Base-by-base conservation (phyloP, 2,888 invertebrate genomes). In the Maniola hyperantus region DNA sequence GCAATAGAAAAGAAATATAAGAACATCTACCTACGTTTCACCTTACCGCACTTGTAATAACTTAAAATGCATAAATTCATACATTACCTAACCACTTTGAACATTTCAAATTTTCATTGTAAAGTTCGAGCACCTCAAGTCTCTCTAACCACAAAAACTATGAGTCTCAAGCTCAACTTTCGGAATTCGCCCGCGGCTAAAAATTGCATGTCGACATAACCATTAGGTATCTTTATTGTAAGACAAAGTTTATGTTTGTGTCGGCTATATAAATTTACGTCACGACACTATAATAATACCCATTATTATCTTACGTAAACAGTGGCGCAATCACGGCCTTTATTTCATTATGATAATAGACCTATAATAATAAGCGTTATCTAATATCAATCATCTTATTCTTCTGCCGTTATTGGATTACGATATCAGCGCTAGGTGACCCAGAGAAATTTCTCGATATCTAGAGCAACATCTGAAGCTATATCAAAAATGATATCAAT, bases 211-310 rank as follows among this genome's bases (percentile, higher is more conserved):
- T 57, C 39, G 44, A 18, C 18, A 18, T 34, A 61, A 55, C 57
- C 33, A 61, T 65, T 48, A 11, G 11, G 10, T 61, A 63, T 63
- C 53, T 63, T 48, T 63, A 42, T 60, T 59, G 66, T 54, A 68
- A 60, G 46, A 59, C 59, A 46, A 2, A 42, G 63, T 60, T 65
- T 65, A 65, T 20, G 55, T 60, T 63, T 48, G 68, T 50, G 39
- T 65, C 46, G 15, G 36, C 33, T 36, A 33, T 60, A 60, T 64
- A 11, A 54, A 55, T 58, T 64, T 39, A 44, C 42, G 15, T 59
- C 42, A 58, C 48, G 46, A 51, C n/a, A 8, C 18, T 48, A 60
- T 50, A 60, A 48, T 48, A 26, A 33, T 48, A 58, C 58, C 50
- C 53, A 15, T 53, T 63, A 36, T 58, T 36, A 51, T 60, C 60